A percentile compares a stretch with the other conserved stretches of the same genome.
Conservation (phyloP, 2,888 invertebrate species). For the Tortrix viridana region DNA sequence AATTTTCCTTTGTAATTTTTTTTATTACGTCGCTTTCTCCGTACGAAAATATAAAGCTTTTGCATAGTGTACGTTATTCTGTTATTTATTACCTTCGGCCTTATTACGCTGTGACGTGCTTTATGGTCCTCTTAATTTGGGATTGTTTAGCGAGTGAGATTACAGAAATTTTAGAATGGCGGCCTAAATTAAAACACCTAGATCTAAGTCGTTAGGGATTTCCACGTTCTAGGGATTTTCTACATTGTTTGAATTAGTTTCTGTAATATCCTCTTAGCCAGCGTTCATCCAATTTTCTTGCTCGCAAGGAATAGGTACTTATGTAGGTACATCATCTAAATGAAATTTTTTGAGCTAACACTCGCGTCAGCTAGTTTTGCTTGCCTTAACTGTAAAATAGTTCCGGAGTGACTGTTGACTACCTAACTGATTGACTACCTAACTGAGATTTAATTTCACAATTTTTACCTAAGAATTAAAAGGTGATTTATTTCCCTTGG, state of each 20-base stretch:
- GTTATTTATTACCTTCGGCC: constrained; percentile 21
- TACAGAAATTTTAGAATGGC: constrained; percentile 2
- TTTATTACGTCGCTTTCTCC: constrained; percentile 3
- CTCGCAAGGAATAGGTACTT: no score
- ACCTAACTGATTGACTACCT: no score
- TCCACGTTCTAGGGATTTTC: not conserved
- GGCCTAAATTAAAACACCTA: constrained; percentile 1
- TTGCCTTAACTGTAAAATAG: no score
- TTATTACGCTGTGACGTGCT: constrained; percentile 13
- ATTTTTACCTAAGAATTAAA: not conserved
- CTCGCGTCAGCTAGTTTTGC: no score
- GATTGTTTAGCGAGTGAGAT: constrained; percentile 16
- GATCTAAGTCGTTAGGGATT: not conserved
- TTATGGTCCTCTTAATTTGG: constrained; percentile 16
- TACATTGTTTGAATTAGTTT: no score
- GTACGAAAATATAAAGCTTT: constrained; percentile 10
- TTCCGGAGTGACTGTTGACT: no score
- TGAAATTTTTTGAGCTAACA: no score
- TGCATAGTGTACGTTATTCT: constrained; percentile 14
- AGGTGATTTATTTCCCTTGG: not conserved
- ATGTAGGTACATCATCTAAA: no score
- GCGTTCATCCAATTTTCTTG: no score
- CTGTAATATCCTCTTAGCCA: no score
- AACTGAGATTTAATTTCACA: not conserved
- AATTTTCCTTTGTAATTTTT: constrained; percentile 1